Evolutionary conservation across 2,797 vertebrate species (phyloP).

Genomic region (Sebastes oblongus): DNA sequence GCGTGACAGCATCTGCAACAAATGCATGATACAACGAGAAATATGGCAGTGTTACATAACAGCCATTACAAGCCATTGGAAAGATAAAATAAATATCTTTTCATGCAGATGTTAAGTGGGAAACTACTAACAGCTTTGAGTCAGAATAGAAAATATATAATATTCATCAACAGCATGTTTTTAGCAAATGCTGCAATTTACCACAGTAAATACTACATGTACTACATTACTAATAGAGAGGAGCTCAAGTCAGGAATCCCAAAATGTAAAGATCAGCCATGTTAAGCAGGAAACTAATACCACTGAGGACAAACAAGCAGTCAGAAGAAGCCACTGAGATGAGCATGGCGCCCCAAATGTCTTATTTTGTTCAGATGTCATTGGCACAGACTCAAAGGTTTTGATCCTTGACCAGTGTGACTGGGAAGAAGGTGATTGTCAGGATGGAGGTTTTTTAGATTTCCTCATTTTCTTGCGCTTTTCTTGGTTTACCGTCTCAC

Average conservation of each 20-base stretch:
- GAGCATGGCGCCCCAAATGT: conserved; percentile 32
- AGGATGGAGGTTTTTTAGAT: conserved; percentile 66
- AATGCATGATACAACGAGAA: conserved; percentile 31
- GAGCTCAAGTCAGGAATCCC: conserved; percentile 57
- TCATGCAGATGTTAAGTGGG: conserved; percentile 42
- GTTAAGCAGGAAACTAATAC: conserved; percentile 59
- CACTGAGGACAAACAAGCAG: conserved; percentile 66
- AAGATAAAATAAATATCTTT: conserved; percentile 37
- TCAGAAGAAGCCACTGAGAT: conserved; percentile 63
- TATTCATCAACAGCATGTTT: conserved; percentile 12
- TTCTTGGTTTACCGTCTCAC: conserved; percentile 76
- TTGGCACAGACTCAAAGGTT: conserved; percentile 73
- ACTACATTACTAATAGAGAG: conserved; percentile 10
- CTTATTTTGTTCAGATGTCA: conserved; percentile 40
- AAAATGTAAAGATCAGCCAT: conserved; percentile 65
- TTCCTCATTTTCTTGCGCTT: conserved; percentile 75
- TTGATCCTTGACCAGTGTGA: conserved; percentile 53
- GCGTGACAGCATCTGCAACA: conserved; percentile 34
- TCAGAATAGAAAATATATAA: background rate
- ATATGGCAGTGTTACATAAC: conserved; percentile 46
- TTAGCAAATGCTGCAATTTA: conserved; percentile 2
- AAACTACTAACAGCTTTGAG: conserved; percentile 27
- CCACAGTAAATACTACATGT: conserved; percentile 9
- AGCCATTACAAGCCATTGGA: conserved; percentile 44
- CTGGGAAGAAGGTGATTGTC: conserved; percentile 64